Percentiles rank a stretch among this genome's conserved stretches.
These are phyloP conservation scores for Adelges cooleyi DNA, from an alignment of 1,140 invertebrate species.

Conservation along the genomic window DNA sequence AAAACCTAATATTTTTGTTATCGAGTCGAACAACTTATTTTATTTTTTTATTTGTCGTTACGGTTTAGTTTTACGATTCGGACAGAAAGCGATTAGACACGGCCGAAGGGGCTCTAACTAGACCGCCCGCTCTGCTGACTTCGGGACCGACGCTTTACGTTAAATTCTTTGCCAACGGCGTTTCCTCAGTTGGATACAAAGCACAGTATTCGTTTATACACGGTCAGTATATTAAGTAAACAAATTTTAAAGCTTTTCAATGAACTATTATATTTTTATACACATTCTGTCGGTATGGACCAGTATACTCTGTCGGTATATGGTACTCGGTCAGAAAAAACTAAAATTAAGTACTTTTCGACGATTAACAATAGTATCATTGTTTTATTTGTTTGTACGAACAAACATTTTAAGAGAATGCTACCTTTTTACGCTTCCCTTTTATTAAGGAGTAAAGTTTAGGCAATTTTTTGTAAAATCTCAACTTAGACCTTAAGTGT, in stretches of 20 bases:
- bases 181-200: slow-evolving; percentile 54
- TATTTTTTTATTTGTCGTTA: too few species aligned
- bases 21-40: slow-evolving; percentile 19
- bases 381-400: too few species aligned
- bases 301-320: too few species aligned
- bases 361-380: too few species aligned
- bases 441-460: too few species aligned
- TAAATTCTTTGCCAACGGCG: slow-evolving; percentile 59
- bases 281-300: too few species aligned
- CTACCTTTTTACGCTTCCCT: too few species aligned
- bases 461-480: too few species aligned
- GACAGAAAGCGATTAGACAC: slow-evolving; percentile 54
- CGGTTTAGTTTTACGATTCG: slow-evolving; percentile 54
- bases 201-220: slow-evolving; percentile 50
- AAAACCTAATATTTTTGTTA: too few species aligned
- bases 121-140: slow-evolving; percentile 55
- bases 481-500: too few species aligned
- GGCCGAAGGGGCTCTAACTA: slow-evolving; percentile 53
- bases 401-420: too few species aligned
- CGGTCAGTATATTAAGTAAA: slow-evolving; percentile 23
- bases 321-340: too few species aligned
- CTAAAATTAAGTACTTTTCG: background rate
- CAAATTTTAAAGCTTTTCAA: background rate
- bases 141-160: slow-evolving; percentile 51
- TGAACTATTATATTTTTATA: background rate